Percentiles rank a stretch among this genome's conserved stretches.
Evolutionary conservation across 2,113 vertebrate genomes (phyloP).

Genomic region (Paradoxurus hermaphroditus): DNA sequence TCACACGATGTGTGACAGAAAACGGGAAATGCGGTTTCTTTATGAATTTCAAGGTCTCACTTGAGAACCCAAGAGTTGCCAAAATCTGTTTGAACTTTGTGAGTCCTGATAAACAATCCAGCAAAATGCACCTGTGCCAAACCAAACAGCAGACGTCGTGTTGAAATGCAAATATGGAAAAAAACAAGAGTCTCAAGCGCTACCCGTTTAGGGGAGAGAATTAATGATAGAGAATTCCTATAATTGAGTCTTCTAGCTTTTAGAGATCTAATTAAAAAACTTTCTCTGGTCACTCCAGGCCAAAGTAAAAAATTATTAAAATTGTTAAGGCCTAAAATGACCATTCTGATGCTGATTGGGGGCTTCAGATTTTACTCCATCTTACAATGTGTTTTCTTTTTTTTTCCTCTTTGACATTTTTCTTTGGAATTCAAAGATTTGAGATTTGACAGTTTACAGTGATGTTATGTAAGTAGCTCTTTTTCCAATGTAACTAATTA

Average conservation of each 20-base stretch:
- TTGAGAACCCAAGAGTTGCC: background rate
- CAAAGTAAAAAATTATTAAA: background rate
- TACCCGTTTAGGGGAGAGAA: background rate
- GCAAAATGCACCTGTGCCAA: background rate
- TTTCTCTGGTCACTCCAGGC: background rate
- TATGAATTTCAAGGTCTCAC: background rate
- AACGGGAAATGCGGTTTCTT: background rate
- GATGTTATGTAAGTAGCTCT: background rate
- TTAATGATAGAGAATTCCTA: background rate
- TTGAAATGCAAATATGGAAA: background rate
- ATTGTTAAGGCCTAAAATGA: background rate
- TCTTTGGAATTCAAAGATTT: background rate
- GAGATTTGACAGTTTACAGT: background rate
- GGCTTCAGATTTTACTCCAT: background rate
- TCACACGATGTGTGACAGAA: background rate
- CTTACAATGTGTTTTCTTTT: background rate
- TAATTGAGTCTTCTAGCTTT: background rate
- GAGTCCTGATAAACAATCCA: background rate
- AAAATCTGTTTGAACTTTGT: slow-evolving; percentile 25
- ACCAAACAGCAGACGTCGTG: background rate
- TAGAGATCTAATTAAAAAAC: background rate
- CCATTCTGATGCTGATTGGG: background rate
- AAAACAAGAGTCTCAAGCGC: background rate
- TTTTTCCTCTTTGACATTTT: background rate
- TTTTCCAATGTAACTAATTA: background rate